A percentile compares a stretch with the other conserved stretches of the same genome.
phyloP scores from a whole-genome alignment of 2,888 invertebrate genomes.

The Ichneumon xanthorius region DNA sequence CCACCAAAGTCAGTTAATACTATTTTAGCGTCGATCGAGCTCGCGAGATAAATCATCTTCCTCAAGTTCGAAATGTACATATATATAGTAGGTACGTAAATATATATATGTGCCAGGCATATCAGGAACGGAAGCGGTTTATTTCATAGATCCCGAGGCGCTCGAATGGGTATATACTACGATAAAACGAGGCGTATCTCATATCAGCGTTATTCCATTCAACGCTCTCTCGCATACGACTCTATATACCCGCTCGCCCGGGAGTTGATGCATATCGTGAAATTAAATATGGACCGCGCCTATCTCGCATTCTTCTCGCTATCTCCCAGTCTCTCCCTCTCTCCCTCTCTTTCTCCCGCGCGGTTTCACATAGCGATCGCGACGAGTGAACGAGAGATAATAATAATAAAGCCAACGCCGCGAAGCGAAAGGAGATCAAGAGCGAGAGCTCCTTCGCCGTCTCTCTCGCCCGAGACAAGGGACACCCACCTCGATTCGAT shows the following conservation, averaged over 20 bases:
- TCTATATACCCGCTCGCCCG: constrained; percentile 4
- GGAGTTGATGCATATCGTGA: constrained; percentile 69
- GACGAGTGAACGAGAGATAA: constrained; percentile 43
- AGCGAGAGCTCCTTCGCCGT: constrained; percentile 26
- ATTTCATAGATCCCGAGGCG: constrained; percentile 13
- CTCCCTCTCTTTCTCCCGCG: constrained; percentile 4
- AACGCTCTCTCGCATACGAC: constrained; percentile 26
- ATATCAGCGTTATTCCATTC: constrained; percentile 37
- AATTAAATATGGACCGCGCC: constrained; percentile 74
- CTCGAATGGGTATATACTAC: constrained; percentile 3
- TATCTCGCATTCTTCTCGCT: constrained; percentile 58
- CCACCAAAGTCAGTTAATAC: background rate
- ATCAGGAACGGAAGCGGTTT: constrained; percentile 45
- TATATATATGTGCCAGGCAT: background rate
- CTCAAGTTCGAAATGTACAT: background rate
- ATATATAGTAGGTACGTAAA: background rate
- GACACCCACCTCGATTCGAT: constrained; percentile 79
- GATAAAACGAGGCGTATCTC: constrained; percentile 42
- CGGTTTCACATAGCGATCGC: constrained; percentile 33
- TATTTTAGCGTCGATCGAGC: constrained; percentile 7
- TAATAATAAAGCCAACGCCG: constrained; percentile 56
- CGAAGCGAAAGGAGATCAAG: constrained; percentile 63
- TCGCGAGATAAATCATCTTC: background rate
- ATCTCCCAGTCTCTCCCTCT: background rate
- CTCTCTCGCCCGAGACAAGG: constrained; percentile 49